Conservation (phyloP, 1,140 invertebrate species). For the Heliothis virescens region DNA sequence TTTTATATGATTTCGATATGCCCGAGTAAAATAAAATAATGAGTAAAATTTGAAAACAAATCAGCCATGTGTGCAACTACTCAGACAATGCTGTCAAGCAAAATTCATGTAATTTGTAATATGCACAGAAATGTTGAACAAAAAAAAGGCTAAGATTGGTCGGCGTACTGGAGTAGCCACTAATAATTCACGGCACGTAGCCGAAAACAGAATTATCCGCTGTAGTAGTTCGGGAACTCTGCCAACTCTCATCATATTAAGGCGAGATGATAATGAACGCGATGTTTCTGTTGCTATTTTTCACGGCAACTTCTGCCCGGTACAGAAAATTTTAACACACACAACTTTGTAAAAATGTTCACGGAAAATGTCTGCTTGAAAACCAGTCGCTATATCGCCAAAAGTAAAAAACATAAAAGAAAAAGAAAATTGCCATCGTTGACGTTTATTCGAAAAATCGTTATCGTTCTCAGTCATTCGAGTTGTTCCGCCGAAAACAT, state of each 20-base stretch:
- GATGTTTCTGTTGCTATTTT: conserved; percentile 59
- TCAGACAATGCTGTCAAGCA: neutral
- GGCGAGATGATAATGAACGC: conserved; percentile 76
- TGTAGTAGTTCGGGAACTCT: conserved; percentile 69
- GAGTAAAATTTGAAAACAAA: neutral
- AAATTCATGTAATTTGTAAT: conserved; percentile 34
- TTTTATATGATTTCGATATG: neutral
- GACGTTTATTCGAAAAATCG: conserved; percentile 31
- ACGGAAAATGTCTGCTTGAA: conserved; percentile 5
- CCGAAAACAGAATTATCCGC: conserved; percentile 76
- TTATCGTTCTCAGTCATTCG: conserved; percentile 40
- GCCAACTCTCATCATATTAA: conserved; percentile 82
- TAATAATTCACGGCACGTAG: conserved; percentile 76
- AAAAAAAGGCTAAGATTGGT: conserved; percentile 52
- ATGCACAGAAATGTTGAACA: conserved; percentile 27
- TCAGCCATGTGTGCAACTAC: neutral
- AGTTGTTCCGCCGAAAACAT: conserved; percentile 28
- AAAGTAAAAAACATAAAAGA: conserved; percentile 20
- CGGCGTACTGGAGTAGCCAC: conserved; percentile 64
- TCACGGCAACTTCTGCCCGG: conserved; percentile 42
- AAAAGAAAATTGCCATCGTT: conserved; percentile 22
- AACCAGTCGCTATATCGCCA: conserved; percentile 1
- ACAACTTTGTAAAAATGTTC: conserved; percentile 26
- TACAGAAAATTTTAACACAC: conserved; percentile 25
- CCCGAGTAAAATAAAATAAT: neutral